phyloP scores from a whole-genome alignment of 2,113 vertebrate species.

The Amphiprion ocellaris region DNA sequence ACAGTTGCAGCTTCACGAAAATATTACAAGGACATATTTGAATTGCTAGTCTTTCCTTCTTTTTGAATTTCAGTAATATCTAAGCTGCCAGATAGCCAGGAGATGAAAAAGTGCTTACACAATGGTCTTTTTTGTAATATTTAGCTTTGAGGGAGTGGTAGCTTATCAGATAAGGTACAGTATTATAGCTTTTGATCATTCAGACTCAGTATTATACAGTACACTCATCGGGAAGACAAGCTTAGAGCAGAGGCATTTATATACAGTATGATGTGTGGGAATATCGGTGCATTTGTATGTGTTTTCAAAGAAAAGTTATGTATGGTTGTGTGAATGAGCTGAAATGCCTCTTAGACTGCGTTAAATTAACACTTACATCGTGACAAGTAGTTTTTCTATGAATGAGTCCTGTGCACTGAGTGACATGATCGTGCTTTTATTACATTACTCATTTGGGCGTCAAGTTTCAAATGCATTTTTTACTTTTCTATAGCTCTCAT shows the following conservation, averaged over 20 bases:
- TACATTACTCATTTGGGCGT: constrained; percentile 47
- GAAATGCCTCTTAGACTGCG: constrained; percentile 37
- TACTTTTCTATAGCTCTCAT: constrained; percentile 70
- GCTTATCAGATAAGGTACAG: constrained; percentile 71
- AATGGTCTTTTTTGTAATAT: constrained; percentile 18
- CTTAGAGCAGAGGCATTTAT: constrained; percentile 27
- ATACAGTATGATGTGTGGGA: constrained; percentile 7
- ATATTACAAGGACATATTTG: constrained; percentile 14
- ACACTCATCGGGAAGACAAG: constrained; percentile 46
- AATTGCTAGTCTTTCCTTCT: constrained; percentile 25
- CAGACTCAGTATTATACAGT: constrained; percentile 68
- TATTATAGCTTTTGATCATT: constrained; percentile 67
- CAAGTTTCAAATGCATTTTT: constrained; percentile 56
- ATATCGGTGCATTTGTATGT: background rate
- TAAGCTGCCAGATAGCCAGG: constrained; percentile 35
- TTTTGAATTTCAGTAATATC: constrained; percentile 47
- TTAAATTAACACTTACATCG: constrained; percentile 21
- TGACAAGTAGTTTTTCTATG: background rate
- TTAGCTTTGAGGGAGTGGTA: constrained; percentile 73
- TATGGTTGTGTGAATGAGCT: constrained; percentile 27
- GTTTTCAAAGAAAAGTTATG: constrained; percentile 10
- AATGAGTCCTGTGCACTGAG: constrained; percentile 59
- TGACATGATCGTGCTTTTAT: constrained; percentile 58
- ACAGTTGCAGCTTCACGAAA: constrained; percentile 9
- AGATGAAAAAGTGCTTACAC: constrained; percentile 36